Conservation (phyloP, 1,140 invertebrate genomes). For the Rhagoletis pomonella region DNA sequence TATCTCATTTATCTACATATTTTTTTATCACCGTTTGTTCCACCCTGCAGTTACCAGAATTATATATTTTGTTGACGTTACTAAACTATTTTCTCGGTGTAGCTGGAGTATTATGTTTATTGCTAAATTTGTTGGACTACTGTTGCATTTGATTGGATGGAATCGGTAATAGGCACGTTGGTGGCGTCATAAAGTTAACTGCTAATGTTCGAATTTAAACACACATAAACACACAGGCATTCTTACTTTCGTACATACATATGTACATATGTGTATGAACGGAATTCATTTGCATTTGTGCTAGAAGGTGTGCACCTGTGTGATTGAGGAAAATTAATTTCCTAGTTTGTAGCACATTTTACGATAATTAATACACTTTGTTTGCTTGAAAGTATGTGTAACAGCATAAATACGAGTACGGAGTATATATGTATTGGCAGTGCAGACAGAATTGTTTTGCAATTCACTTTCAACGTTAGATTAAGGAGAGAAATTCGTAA, state of each 20-base stretch:
- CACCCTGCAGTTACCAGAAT: too few relatives aligned
- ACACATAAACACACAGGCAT: not conserved
- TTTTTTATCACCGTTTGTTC: too few relatives aligned
- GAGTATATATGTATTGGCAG: not conserved
- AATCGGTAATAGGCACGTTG: not conserved
- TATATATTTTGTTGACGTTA: too few relatives aligned
- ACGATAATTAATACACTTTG: constrained; percentile 43
- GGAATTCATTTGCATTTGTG: not conserved
- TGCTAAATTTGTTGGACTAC: not conserved
- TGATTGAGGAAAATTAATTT: constrained; percentile 36
- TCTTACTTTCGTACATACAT: not conserved
- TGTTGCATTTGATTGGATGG: constrained; percentile 45
- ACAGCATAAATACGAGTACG: not conserved
- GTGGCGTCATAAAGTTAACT: constrained; percentile 33
- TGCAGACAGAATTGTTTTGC: not conserved
- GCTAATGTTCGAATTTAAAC: constrained; percentile 18
- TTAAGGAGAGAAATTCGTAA: too few relatives aligned
- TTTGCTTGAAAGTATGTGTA: not conserved
- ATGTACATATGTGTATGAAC: not conserved
- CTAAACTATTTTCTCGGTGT: too few relatives aligned
- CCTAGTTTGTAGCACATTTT: constrained; percentile 42
- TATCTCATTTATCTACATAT: too few relatives aligned
- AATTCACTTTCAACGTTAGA: too few relatives aligned
- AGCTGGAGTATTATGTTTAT: constrained; percentile 28
- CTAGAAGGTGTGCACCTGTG: not conserved